These are phyloP conservation scores for Cynaeus angustus DNA, from an alignment of 2,888 invertebrate genomes.

Conservation along the genomic window DNA sequence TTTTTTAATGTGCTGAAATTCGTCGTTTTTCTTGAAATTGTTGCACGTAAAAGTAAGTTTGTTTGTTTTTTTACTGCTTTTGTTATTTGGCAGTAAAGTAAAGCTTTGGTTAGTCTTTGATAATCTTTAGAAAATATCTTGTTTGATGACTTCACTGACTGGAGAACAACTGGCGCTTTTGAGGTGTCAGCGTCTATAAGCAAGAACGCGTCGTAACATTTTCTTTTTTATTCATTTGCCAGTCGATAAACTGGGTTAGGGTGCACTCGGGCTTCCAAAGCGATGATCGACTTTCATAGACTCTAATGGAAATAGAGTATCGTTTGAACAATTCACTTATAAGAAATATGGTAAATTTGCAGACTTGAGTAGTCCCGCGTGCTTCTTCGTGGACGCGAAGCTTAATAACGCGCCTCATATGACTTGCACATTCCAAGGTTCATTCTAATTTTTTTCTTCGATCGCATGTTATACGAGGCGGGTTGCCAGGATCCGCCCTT, in stretches of 20 bases:
- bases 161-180: constrained; percentile 3
- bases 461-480: constrained; percentile 24
- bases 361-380: background rate
- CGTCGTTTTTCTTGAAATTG: too few species aligned
- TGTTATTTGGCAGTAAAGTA: background rate
- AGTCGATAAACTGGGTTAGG: constrained; percentile 19
- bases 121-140: constrained; percentile 12
- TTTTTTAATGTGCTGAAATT: too few species aligned
- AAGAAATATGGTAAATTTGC: constrained; percentile 3
- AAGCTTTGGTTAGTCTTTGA: background rate
- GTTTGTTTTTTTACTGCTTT: too few species aligned
- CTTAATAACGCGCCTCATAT: constrained; percentile 5
- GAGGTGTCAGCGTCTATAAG: constrained; percentile 22
- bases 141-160: constrained; percentile 19
- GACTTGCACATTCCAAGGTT: constrained; percentile 28
- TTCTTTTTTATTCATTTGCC: constrained; percentile 29
- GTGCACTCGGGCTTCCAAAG: constrained; percentile 16
- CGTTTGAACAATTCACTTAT: constrained; percentile 25
- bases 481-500: constrained; percentile 25
- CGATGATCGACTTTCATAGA: constrained; percentile 24
- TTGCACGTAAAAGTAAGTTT: too few species aligned
- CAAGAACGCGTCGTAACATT: constrained; percentile 14
- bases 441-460: constrained; percentile 24
- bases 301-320: constrained; percentile 26
- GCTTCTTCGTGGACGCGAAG: background rate